Evolutionary conservation across 1,140 invertebrate genomes (phyloP).

Genomic region (Gonioctena quinquepunctata): DNA sequence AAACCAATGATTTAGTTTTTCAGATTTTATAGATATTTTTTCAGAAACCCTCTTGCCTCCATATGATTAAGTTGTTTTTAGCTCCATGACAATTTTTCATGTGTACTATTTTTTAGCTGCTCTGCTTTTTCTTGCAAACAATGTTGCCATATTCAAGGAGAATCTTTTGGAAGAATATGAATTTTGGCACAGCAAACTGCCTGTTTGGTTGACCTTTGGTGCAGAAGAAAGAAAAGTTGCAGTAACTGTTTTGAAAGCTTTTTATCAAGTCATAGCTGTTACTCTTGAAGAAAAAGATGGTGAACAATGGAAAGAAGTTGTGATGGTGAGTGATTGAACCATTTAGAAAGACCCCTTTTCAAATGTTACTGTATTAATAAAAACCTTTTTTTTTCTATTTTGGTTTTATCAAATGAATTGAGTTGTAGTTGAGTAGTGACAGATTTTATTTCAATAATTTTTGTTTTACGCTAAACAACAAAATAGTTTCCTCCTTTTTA

Average conservation of each 20-base stretch:
- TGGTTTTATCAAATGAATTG: no score
- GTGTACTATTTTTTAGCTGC: constrained; percentile 34
- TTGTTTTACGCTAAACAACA: no score
- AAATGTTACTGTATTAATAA: no score
- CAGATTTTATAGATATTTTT: no score
- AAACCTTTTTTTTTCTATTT: no score
- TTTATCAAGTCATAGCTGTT: constrained; percentile 49
- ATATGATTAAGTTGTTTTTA: no score
- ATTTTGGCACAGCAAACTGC: constrained; percentile 39
- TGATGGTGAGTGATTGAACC: constrained; percentile 47
- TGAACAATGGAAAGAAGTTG: constrained; percentile 24
- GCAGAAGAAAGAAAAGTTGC: constrained; percentile 38
- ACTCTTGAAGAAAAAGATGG: constrained; percentile 27
- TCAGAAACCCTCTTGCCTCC: no score
- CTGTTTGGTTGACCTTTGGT: constrained; percentile 28
- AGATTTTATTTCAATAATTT: no score
- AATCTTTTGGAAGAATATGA: constrained; percentile 27
- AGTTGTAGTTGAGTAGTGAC: no score
- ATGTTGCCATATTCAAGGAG: constrained; percentile 36
- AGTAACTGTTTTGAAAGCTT: constrained; percentile 43
- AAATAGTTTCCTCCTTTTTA: no score
- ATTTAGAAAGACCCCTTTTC: no score
- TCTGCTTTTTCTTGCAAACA: constrained; percentile 31
- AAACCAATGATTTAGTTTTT: no score
- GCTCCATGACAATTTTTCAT: background rate